These are phyloP conservation scores for Adrianichthys oophorus DNA, from an alignment of 2,797 vertebrate genomes.

Conservation along the genomic window DNA sequence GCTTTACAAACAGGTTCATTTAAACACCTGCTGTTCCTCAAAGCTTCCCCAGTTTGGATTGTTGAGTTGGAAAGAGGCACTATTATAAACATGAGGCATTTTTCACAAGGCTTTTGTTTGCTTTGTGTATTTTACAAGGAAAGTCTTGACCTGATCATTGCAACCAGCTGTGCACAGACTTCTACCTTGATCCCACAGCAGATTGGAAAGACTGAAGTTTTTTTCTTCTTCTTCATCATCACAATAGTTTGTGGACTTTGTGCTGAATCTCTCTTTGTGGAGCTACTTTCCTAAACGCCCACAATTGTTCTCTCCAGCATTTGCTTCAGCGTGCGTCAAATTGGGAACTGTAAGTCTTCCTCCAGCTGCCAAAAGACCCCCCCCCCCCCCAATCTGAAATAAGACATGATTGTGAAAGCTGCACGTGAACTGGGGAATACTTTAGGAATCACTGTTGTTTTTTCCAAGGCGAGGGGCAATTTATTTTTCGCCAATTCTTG, in stretches of 20 bases:
- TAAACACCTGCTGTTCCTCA: too few relatives aligned
- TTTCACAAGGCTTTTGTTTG: not conserved
- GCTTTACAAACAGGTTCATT: not conserved
- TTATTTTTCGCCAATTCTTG: not conserved
- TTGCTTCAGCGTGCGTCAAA: slow-evolving; percentile 10
- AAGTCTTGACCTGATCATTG: slow-evolving; percentile 1
- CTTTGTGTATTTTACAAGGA: not conserved
- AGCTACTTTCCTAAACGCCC: slow-evolving; percentile 7
- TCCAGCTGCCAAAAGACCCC: slow-evolving; percentile 26
- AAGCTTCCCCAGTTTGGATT: too few relatives aligned
- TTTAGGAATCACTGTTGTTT: not conserved
- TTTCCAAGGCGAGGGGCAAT: slow-evolving; percentile 2
- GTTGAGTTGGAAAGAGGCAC: too few relatives aligned
- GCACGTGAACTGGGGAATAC: not conserved
- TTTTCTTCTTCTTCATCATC: not conserved
- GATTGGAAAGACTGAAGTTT: slow-evolving; percentile 7
- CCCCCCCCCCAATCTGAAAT: not conserved
- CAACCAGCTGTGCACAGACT: not conserved
- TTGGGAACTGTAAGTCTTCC: slow-evolving; percentile 17
- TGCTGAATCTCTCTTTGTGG: slow-evolving; percentile 12
- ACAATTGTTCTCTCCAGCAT: slow-evolving; percentile 15
- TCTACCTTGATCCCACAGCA: not conserved
- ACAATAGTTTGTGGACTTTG: slow-evolving; percentile 12
- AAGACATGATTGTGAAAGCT: slow-evolving; percentile 1
- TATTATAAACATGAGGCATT: not conserved